Percentiles rank a stretch among this genome's conserved stretches.
phyloP scores from a whole-genome alignment of 1,140 invertebrate species.

The Amphibalanus amphitrite region DNA sequence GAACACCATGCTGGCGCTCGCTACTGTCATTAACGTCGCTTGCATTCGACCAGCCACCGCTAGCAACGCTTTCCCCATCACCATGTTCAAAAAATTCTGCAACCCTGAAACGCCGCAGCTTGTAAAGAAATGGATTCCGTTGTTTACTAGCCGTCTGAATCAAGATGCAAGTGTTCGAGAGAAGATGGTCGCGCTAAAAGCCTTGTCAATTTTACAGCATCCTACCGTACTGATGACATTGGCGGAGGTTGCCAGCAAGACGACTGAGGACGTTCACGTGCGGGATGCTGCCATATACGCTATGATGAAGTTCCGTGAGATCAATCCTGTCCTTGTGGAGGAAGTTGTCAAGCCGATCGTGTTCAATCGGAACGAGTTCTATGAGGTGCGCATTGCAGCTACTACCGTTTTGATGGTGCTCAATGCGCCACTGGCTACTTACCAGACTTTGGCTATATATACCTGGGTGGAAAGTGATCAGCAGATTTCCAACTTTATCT shows the following conservation, averaged over 20 bases:
- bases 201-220: slow-evolving; percentile 42
- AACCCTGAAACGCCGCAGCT: slow-evolving; percentile 31
- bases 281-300: slow-evolving; percentile 35
- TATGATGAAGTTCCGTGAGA: slow-evolving; percentile 30
- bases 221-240: slow-evolving; percentile 43
- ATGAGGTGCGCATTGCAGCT: slow-evolving; percentile 43
- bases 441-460: slow-evolving; percentile 45
- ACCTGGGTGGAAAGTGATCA: slow-evolving; percentile 40
- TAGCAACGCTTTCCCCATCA: slow-evolving; percentile 39
- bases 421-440: slow-evolving; percentile 37
- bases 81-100: slow-evolving; percentile 37
- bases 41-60: slow-evolving; percentile 36
- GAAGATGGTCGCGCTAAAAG: slow-evolving; percentile 38
- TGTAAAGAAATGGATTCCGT: slow-evolving; percentile 36
- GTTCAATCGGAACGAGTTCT: slow-evolving; percentile 26
- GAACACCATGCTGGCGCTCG: slow-evolving; percentile 23
- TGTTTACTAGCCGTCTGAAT: slow-evolving; percentile 22
- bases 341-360: slow-evolving; percentile 31
- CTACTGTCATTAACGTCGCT: slow-evolving; percentile 36
- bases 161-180: slow-evolving; percentile 5
- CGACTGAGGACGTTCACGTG: slow-evolving; percentile 28
- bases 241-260: slow-evolving; percentile 38
- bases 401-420: slow-evolving; percentile 37
- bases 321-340: slow-evolving; percentile 25
- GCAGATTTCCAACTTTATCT: slow-evolving; percentile 34